Evolutionary conservation across 1,140 invertebrate species (phyloP), one percentile per base, ranked within the genome.

Genomic region (Argopecten irradians): DNA sequence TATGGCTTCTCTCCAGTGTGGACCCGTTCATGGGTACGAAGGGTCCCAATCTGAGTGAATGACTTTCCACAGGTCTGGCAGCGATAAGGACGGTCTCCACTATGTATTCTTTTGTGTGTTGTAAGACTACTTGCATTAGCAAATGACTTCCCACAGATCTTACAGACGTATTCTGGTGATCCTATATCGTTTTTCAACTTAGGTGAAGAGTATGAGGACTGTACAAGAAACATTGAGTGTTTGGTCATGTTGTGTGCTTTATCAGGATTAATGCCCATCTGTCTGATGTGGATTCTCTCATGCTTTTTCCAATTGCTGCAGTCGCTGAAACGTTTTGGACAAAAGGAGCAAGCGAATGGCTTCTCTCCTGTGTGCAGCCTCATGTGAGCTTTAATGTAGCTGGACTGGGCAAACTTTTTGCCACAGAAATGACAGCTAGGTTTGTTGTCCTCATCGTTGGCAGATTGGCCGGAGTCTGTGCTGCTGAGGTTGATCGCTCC

Each of bases 321-420:
- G 39, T 94, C 93, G 35, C 94, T 93, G 91, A 96, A 96, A 8
- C 94, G 93, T 85, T 95, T 94, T 7, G 93, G 93, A 90, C 96
- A 96, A 32, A 95, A 93, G 13, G 94, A 93, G 89, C 96, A 96
- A 19, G 92, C 89, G 86, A 94, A 94, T 16, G 94, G 94, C 85
- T 93, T 94, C 43, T 94, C 93, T 32, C 93, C 93, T 0, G 93
- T 94, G 93, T 99, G 98, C 0, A 98, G 98, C 93, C 98, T 98
- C 88, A 93, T 93, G 71, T 94, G 93, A 8, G 93, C 93, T 41
- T 94, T 94, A 83, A 94, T 93, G 87, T 94, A 94, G 36, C 93
- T 93, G 14, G 93, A 92, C 88, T 94, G 93, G 7, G 93, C 92
- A 71, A 94, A 94, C 28, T 92, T 93, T 88, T 94, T 94, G 3